These are phyloP conservation scores for Psix sp. DNA, from an alignment of 1,140 invertebrate species.

Conservation along the genomic window DNA sequence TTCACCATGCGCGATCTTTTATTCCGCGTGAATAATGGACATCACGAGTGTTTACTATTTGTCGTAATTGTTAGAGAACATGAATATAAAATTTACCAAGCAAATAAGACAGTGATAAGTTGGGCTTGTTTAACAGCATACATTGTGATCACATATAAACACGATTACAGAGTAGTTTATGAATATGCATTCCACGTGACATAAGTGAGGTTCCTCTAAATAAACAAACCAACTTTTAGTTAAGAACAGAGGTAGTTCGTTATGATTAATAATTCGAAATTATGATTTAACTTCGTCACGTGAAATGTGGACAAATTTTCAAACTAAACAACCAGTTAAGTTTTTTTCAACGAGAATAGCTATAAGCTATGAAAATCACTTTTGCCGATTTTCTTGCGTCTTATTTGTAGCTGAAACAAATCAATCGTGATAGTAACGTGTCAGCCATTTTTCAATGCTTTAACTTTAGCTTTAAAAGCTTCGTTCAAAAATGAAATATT, in stretches of 20 bases:
- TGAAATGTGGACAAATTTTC: too few relatives aligned
- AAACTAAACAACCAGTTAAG: too few relatives aligned
- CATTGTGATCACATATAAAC: slow-evolving; percentile 36
- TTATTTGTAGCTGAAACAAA: too few relatives aligned
- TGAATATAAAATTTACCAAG: slow-evolving; percentile 15
- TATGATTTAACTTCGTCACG: too few relatives aligned
- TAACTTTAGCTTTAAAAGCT: too few relatives aligned
- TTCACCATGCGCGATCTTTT: too few relatives aligned
- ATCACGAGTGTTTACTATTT: not conserved
- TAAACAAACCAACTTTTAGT: slow-evolving; percentile 22
- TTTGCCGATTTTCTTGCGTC: too few relatives aligned
- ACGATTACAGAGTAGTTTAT: slow-evolving; percentile 27
- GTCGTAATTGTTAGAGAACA: slow-evolving; percentile 11
- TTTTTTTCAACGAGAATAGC: too few relatives aligned
- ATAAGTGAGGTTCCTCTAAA: slow-evolving; percentile 21
- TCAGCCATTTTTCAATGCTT: too few relatives aligned
- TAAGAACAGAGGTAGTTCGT: not conserved
- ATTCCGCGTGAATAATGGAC: slow-evolving; percentile 6
- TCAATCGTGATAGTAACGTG: too few relatives aligned
- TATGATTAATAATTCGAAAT: slow-evolving; percentile 5
- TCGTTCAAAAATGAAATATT: slow-evolving; percentile 20
- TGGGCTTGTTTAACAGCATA: slow-evolving; percentile 12
- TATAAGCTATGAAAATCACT: too few relatives aligned
- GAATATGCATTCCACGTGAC: slow-evolving; percentile 31
- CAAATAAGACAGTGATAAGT: slow-evolving; percentile 40